Evolutionary conservation across 2,113 vertebrate species (phyloP).

Genomic region (Amblyopsis rosae): DNA sequence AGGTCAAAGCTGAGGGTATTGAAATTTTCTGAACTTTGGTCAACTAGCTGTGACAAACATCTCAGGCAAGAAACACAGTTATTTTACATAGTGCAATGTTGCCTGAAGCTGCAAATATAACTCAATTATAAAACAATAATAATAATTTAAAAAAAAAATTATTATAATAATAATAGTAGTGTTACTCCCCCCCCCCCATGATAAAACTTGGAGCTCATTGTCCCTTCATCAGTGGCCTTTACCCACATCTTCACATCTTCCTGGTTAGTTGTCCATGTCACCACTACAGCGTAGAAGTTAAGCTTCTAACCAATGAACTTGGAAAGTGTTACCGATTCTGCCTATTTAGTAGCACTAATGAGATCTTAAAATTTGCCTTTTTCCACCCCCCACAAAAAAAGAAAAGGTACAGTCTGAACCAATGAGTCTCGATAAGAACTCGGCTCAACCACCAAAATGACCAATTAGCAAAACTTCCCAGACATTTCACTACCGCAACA

Average conservation of each 20-base stretch:
- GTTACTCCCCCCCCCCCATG: no score
- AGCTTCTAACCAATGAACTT: not conserved
- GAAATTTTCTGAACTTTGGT: slow-evolving; percentile 30
- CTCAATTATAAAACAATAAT: no score
- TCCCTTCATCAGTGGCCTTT: no score
- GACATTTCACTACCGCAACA: slow-evolving; percentile 11
- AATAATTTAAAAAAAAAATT: no score
- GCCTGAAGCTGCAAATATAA: no score
- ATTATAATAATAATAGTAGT: no score
- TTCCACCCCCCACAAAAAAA: slow-evolving; percentile 1
- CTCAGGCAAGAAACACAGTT: slow-evolving; percentile 8
- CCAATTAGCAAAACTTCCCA: slow-evolving; percentile 16
- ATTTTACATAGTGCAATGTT: no score
- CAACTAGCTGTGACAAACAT: slow-evolving; percentile 22
- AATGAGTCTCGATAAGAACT: not conserved
- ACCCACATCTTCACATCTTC: not conserved
- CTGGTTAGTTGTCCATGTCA: slow-evolving; percentile 2
- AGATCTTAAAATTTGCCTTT: not conserved
- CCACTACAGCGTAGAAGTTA: not conserved
- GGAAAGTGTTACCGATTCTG: not conserved
- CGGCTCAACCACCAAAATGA: slow-evolving; percentile 19
- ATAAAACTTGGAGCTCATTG: no score
- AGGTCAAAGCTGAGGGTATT: not conserved
- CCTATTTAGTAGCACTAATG: slow-evolving; percentile 16
- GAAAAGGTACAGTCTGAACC: not conserved